phyloP scores from a whole-genome alignment of 2,113 vertebrate genomes.

The Menura novaehollandiae region DNA sequence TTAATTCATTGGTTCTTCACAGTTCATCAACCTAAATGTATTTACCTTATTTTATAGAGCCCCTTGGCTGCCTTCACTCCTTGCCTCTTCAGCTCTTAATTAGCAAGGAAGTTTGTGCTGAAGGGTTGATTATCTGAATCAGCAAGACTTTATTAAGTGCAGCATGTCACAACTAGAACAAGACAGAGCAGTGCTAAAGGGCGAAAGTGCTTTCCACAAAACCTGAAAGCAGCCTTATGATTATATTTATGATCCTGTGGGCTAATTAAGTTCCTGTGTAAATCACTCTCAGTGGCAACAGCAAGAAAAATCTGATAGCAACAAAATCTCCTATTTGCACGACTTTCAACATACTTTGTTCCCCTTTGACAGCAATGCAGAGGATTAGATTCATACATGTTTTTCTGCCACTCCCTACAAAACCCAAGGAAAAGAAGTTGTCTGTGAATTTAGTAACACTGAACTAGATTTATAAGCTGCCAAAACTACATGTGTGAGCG shows the following conservation, averaged over 20 bases:
- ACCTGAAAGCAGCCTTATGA: background rate
- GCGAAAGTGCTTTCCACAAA: conserved; percentile 25
- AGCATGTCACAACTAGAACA: conserved; percentile 35
- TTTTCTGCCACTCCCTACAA: background rate
- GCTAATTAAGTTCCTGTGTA: conserved; percentile 31
- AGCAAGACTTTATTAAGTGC: conserved; percentile 51
- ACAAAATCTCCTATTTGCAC: conserved; percentile 9
- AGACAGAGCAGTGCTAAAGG: conserved; percentile 46
- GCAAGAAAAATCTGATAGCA: conserved; percentile 10
- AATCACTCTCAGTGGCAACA: conserved; percentile 10
- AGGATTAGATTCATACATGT: background rate
- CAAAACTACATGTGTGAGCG: background rate
- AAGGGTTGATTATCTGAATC: conserved; percentile 35
- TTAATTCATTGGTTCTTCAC: background rate
- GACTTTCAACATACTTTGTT: background rate
- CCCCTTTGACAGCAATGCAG: background rate
- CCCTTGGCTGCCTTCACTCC: background rate
- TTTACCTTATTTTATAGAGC: conserved; percentile 13
- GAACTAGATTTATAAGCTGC: background rate
- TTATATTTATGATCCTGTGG: conserved; percentile 23
- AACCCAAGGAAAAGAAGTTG: background rate
- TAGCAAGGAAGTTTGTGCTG: conserved; percentile 20
- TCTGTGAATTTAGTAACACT: background rate
- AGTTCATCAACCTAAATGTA: background rate
- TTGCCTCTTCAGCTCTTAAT: conserved; percentile 39